phyloP scores from a whole-genome alignment of 2,113 vertebrate genomes.

The Serinus canaria region DNA sequence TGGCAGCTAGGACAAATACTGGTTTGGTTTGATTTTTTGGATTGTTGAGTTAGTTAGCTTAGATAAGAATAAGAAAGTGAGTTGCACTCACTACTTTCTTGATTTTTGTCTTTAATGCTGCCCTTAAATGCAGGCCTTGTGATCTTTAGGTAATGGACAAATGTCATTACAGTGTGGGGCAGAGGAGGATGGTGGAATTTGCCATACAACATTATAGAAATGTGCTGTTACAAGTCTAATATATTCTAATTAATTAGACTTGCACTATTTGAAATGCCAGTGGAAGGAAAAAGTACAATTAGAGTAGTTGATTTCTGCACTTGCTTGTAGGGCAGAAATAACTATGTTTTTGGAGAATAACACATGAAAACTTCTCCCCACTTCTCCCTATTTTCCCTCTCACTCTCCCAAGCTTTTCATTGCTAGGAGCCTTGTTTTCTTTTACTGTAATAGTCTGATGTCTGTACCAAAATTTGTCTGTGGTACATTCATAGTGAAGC shows the following conservation, averaged over 20 bases:
- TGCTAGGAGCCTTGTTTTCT: neutral
- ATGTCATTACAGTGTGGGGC: too few species aligned
- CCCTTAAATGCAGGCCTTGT: neutral
- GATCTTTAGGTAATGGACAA: neutral
- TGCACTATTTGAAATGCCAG: neutral
- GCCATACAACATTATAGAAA: neutral
- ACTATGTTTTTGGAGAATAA: neutral
- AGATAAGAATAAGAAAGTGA: neutral
- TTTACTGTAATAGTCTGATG: neutral
- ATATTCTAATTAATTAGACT: neutral
- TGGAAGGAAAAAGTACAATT: neutral
- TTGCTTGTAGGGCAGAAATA: neutral
- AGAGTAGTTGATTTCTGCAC: neutral
- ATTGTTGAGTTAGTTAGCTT: neutral
- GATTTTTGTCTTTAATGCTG: neutral
- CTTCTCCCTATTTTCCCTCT: neutral
- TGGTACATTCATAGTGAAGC: neutral
- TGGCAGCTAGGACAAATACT: neutral
- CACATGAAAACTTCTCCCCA: accelerated
- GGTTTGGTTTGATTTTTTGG: neutral
- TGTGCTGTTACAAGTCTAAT: neutral
- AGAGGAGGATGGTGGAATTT: neutral
- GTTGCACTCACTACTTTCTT: neutral
- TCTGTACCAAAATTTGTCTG: neutral
- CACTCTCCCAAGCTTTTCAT: neutral